Percentiles rank a stretch among this genome's conserved stretches.
phyloP scores from a whole-genome alignment of 2,113 vertebrate species.

The Anhinga rufa region DNA sequence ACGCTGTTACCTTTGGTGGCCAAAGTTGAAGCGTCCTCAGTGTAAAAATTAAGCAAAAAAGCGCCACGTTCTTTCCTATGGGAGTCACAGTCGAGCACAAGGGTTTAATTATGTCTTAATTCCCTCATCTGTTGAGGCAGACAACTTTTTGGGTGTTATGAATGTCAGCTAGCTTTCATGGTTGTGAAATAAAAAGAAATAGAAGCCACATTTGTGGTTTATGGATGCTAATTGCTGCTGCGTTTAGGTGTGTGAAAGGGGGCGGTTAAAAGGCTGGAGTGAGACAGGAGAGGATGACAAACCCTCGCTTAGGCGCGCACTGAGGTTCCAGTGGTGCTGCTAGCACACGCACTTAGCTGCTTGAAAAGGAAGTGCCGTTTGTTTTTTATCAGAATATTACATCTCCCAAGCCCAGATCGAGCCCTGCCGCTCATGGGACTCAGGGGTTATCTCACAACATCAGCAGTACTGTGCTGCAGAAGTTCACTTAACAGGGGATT shows the following conservation, averaged over 20 bases:
- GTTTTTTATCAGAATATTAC: conserved; percentile 79
- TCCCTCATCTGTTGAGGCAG: conserved; percentile 33
- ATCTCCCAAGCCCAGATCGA: conserved; percentile 78
- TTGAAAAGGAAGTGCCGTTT: conserved; percentile 80
- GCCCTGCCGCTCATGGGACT: conserved; percentile 70
- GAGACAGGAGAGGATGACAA: conserved; percentile 54
- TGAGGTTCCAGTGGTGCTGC: conserved; percentile 63
- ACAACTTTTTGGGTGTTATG: conserved; percentile 15
- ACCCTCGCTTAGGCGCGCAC: conserved; percentile 47
- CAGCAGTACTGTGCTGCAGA: conserved; percentile 58
- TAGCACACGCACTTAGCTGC: conserved; percentile 65
- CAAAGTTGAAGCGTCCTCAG: not conserved
- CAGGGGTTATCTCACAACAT: conserved; percentile 73
- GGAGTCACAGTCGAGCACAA: not conserved
- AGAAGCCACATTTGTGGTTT: conserved; percentile 75
- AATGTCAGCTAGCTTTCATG: conserved; percentile 43
- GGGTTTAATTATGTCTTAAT: conserved; percentile 1
- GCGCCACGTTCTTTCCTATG: not conserved
- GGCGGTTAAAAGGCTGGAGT: conserved; percentile 55
- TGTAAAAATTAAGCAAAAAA: not conserved
- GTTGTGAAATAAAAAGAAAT: conserved; percentile 23
- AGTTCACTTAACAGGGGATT: conserved; percentile 68
- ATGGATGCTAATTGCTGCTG: conserved; percentile 75
- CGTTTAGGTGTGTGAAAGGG: conserved; percentile 26
- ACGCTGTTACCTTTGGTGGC: not conserved